Evolutionary conservation across 2,797 vertebrate genomes (phyloP).

Genomic region (Acestrorhynchus altus): DNA sequence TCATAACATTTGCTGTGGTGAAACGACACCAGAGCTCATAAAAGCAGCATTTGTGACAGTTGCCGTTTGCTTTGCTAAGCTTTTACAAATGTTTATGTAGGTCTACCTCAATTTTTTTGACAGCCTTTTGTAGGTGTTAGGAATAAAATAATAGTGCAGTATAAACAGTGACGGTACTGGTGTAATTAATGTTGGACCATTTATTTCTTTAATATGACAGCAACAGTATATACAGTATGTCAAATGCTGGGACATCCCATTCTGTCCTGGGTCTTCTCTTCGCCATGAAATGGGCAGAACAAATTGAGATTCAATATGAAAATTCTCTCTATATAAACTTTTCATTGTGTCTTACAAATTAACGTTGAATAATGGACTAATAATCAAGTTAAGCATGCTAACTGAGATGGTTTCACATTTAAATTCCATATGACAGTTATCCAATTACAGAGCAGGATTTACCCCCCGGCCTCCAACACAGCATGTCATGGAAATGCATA

Average conservation of each 20-base stretch:
- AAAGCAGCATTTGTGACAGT: no score
- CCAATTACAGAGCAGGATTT: slow-evolving; percentile 21
- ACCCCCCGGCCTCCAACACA: no score
- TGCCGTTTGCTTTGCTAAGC: no score
- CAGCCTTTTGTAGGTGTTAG: no score
- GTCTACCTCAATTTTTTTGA: no score
- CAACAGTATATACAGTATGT: not conserved
- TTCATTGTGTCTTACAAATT: not conserved
- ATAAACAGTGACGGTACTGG: no score
- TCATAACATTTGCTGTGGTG: no score
- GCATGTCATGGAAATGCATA: slow-evolving; percentile 35
- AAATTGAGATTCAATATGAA: slow-evolving; percentile 1
- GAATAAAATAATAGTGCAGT: no score
- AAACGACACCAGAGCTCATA: no score
- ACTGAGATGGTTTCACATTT: slow-evolving; percentile 22
- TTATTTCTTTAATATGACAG: not conserved
- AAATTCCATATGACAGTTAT: slow-evolving; percentile 40
- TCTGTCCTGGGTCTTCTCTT: not conserved
- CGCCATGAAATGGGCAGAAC: not conserved
- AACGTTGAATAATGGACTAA: not conserved
- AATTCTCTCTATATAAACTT: not conserved
- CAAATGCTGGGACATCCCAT: not conserved
- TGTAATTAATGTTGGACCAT: no score
- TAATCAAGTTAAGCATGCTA: not conserved
- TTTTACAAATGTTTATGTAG: no score